Evolutionary conservation across 2,888 invertebrate species (phyloP), one percentile per base, ranked within the genome.

Genomic region (Sympetrum striolatum): DNA sequence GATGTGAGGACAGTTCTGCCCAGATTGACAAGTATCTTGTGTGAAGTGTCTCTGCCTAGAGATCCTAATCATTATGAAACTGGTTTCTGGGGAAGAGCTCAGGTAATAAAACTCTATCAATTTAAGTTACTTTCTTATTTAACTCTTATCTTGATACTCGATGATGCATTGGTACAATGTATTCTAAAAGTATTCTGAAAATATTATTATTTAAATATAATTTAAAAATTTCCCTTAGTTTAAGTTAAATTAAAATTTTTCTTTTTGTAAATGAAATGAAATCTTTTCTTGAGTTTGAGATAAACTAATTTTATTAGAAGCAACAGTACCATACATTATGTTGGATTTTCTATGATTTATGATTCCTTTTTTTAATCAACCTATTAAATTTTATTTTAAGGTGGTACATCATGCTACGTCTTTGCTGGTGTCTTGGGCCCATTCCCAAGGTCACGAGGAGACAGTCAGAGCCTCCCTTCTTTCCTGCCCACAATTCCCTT

Each of bases 341-440:
- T 10, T 79, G 8, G 8, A 6, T 31, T 79, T 4, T 79, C 14
- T 79, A 15, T 31, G 79, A 79, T 79, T 25, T 22, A 4, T 18
- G 8, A 73, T 73, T 73, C 31, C 10, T 79, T 8, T 2, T 79
- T 79, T 5, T 79, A 79, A 79, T n/a, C 64, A 48, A 48, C 2
- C 31, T 8, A 73, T 73, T 86, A 81, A 90, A 60, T 90, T 79
- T 91, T 90, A 90, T 91, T 90, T 91, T 37, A 91, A 96, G 95
- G 96, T 98, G 91, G 97, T 98, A 31, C 98, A 98, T 93, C 98
- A 98, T 93, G 97, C 98, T 25, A 97, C 98, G 97, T 97, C 98
- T 25, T 95, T 98, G 93, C 95, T 98, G 92, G 98, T 98, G 58
- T 98, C 98, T 92, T 98, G 98, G 97, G 97, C 98, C 80, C 98